A percentile compares a stretch with the other conserved stretches of the same genome.
Conservation (phyloP, 2,113 vertebrate species). For the Toxostoma redivivum region DNA sequence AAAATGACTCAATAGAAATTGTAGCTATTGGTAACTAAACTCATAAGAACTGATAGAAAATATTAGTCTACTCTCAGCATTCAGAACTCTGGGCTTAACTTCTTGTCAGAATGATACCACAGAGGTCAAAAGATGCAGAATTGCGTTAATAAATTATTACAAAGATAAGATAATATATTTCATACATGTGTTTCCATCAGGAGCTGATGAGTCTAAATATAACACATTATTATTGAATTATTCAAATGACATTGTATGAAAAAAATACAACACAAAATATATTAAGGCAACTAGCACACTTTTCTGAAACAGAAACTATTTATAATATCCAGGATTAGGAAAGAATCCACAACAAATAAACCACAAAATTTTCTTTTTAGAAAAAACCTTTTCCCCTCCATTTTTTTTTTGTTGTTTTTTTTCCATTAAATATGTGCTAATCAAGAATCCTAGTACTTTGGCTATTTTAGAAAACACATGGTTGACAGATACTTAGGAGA, state of each 20-base stretch:
- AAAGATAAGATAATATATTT: neutral
- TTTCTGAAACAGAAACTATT: neutral
- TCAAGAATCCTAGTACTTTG: neutral
- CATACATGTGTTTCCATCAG: conserved; percentile 7
- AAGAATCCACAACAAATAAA: neutral
- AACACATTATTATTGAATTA: neutral
- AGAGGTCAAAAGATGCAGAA: conserved; percentile 18
- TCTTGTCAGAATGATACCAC: neutral
- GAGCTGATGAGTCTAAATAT: conserved; percentile 20
- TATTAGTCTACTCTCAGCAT: conserved; percentile 17
- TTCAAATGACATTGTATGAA: neutral
- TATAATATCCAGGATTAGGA: neutral
- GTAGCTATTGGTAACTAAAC: neutral
- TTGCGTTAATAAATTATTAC: conserved; percentile 66
- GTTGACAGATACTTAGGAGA: neutral
- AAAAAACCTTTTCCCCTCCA: neutral
- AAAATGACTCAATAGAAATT: neutral
- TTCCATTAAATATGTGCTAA: neutral
- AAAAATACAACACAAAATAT: conserved; percentile 25
- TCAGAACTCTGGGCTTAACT: neutral
- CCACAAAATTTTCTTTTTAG: neutral
- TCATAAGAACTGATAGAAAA: conserved; percentile 1
- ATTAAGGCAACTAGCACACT: conserved; percentile 15
- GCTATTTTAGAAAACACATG: neutral
- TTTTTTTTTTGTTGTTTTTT: too few relatives aligned